phyloP scores from a whole-genome alignment of 2,797 vertebrate genomes.

The Hipposideros larvatus region DNA sequence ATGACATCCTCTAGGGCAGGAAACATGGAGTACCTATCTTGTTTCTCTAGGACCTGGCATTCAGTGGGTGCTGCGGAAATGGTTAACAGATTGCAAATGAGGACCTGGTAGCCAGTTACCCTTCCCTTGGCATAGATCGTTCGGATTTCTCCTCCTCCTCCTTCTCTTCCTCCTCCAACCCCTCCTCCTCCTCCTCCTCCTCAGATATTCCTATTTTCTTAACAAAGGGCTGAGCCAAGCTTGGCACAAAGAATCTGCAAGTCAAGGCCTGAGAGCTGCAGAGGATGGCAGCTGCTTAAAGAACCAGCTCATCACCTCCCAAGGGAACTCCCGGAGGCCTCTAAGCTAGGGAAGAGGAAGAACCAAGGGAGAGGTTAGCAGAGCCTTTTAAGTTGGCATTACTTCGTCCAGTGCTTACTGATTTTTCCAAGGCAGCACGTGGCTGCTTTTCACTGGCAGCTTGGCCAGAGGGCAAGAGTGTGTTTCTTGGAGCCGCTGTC shows the following conservation, averaged over 20 bases:
- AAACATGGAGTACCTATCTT: background rate
- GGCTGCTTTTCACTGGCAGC: constrained; percentile 41
- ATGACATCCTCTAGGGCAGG: constrained; percentile 4
- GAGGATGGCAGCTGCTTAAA: background rate
- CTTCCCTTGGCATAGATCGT: background rate
- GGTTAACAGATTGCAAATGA: background rate
- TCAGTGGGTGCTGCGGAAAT: background rate
- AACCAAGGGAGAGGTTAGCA: background rate
- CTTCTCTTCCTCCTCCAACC: background rate
- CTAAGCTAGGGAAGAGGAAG: background rate
- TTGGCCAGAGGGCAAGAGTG: background rate
- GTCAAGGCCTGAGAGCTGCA: background rate
- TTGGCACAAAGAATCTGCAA: background rate
- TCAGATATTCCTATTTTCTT: background rate
- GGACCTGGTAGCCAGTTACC: background rate
- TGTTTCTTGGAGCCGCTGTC: background rate
- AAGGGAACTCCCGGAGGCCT: background rate
- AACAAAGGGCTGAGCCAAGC: constrained; percentile 4
- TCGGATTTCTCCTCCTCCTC: background rate
- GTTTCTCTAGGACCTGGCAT: background rate
- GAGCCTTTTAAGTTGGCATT: background rate
- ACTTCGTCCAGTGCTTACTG: background rate
- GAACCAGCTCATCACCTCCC: background rate
- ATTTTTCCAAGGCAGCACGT: background rate
- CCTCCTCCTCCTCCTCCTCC: background rate